Evolutionary conservation across 2,113 vertebrate genomes (phyloP).

Genomic region (Pelusios castaneus): DNA sequence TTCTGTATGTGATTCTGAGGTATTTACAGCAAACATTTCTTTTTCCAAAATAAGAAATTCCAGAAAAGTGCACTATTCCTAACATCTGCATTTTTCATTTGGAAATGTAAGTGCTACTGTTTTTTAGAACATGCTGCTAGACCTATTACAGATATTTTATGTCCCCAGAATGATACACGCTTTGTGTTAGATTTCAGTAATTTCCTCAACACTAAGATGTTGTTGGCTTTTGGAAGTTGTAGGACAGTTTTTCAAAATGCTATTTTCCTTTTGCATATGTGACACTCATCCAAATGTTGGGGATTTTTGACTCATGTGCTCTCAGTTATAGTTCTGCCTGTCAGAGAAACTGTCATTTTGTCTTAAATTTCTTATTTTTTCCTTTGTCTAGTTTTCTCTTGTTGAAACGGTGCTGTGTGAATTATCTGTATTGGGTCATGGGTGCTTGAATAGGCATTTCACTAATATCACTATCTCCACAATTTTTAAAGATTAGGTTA

Average conservation of each 20-base stretch:
- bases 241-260: not conserved
- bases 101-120: not conserved
- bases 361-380: not conserved
- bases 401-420: not conserved
- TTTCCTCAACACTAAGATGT: not conserved
- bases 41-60: not conserved
- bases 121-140: not conserved
- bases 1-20: not conserved
- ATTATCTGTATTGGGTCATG: not conserved
- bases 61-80: not conserved
- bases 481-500: not conserved
- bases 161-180: not conserved
- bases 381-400: not conserved
- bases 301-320: not conserved
- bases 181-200: not conserved
- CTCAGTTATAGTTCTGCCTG: not conserved
- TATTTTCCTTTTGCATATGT: not conserved
- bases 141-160: not conserved
- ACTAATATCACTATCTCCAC: not conserved
- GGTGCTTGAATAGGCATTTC: not conserved
- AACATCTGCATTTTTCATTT: not conserved
- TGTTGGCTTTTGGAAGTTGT: not conserved
- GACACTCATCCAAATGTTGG: not conserved
- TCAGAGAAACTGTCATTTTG: not conserved
- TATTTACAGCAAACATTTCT: not conserved